Evolutionary conservation across 2,888 invertebrate species (phyloP).

Genomic region (Drosophila flavopinicola): DNA sequence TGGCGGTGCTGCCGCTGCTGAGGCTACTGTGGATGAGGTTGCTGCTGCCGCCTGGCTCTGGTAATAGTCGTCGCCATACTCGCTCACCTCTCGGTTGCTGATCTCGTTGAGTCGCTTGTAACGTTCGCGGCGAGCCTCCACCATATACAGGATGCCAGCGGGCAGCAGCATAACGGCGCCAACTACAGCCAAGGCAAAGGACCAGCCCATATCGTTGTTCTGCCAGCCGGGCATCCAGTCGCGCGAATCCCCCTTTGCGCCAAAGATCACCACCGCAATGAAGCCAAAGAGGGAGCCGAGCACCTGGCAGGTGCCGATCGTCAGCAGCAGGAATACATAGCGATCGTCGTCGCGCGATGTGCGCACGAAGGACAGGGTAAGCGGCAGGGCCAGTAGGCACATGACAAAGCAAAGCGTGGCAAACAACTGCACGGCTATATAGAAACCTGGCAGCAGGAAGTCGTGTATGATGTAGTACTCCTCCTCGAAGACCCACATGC

Average conservation of each 20-base stretch:
- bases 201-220: conserved; percentile 97
- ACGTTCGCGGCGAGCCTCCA: conserved; percentile 92
- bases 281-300: conserved; percentile 92
- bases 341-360: conserved; percentile 91
- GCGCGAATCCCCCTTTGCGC: conserved; percentile 94
- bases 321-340: conserved; percentile 89
- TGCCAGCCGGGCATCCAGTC: conserved; percentile 99
- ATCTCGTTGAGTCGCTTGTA: conserved; percentile 90
- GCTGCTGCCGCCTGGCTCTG: conserved; percentile 63
- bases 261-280: conserved; percentile 94
- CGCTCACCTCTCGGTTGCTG: conserved; percentile 88
- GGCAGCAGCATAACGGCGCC: conserved; percentile 91
- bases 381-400: conserved; percentile 89
- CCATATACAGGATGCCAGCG: conserved; percentile 91
- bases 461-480: conserved; percentile 98
- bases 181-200: conserved; percentile 93
- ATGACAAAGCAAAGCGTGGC: conserved; percentile 94
- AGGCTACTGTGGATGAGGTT: neutral
- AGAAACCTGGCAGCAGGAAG: conserved; percentile 94
- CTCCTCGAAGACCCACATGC: conserved; percentile 99
- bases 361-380: conserved; percentile 90
- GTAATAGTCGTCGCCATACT: conserved; percentile 86
- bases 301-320: conserved; percentile 90
- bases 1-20: conserved; percentile 37
- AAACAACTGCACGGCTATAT: conserved; percentile 96